Base-by-base conservation (phyloP, 2,888 invertebrate species). In the Dynastes tityus region DNA sequence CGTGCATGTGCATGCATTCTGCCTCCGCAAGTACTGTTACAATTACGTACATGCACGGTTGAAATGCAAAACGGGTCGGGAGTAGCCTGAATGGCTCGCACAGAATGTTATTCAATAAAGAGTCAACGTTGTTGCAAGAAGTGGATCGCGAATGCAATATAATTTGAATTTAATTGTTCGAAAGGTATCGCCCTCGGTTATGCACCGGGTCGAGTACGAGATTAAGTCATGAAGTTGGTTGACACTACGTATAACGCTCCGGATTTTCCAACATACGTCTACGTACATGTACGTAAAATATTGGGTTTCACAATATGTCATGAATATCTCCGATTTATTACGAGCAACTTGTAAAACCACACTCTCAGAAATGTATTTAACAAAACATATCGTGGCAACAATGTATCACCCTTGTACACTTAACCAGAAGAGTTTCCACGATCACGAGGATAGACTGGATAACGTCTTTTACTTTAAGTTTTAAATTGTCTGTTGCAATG, bases 91-190 rank as follows among this genome's bases (percentile, higher is more conserved):
- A 68, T 51, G n/a, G 13, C 32, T 51, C 27, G n/a, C 29, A 16
- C n/a, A 51, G 27, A 68, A 68, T 68, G 68, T 68, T 68, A 68
- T 68, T 68, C 29, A 68, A 68, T 68, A 68, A 68, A 51, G 53
- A 51, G 68, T 68, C 68, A 68, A n/a, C 51, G 68, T 68, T 68
- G 68, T 68, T 51, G 51, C 68, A 49, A 53, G 68, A 68, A 68
- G 68, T 68, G 51, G 51, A 27, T 51, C 68, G 68, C 51, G 13
- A 68, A 49, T 68, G 68, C 68, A 51, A 40, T 68, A 51, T 68
- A 68, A 68, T 68, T 68, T 68, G 68, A 68, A 68, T 68, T 53
- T 68, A 68, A 68, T 68, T 68, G 68, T 68, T 68, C 32, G 68
- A 68, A 68, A 51, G 49, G 27, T 68, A 68, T 51, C 51, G 27